These are phyloP conservation scores for Porites australiensis DNA, from an alignment of 64 coral and sea anemone species.

Conservation along the genomic window DNA sequence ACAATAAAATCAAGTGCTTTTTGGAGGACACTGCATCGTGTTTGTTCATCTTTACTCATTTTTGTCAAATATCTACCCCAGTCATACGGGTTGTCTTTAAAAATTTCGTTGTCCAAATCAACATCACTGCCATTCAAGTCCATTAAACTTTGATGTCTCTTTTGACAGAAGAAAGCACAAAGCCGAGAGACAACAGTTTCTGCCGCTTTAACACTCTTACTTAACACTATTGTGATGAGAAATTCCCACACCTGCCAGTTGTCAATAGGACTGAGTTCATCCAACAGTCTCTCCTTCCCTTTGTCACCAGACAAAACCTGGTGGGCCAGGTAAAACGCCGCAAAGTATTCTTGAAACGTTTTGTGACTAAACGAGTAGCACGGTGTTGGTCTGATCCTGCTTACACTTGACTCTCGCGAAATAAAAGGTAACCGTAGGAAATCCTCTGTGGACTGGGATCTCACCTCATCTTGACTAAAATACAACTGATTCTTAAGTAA, in stretches of 20 bases:
- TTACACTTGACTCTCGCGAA: neutral
- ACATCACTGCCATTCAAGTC: neutral
- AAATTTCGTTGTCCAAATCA: neutral
- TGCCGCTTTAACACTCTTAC: neutral
- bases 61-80: neutral
- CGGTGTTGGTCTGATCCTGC: neutral
- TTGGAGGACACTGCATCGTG: neutral
- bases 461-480: slow-evolving; percentile 1
- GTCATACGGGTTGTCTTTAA: neutral
- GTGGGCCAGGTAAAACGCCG: neutral
- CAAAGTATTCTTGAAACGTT: no score
- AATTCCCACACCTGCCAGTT: slow-evolving; percentile 15
- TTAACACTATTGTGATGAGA: neutral
- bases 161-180: neutral
- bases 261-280: neutral
- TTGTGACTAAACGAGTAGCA: slow-evolving; percentile 15
- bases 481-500: neutral
- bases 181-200: neutral
- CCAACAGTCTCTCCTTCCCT: neutral
- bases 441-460: neutral
- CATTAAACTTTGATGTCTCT: neutral
- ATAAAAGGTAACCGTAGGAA: slow-evolving; percentile 17
- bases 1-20: neutral
- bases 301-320: neutral
- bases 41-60: neutral